Base-by-base conservation (phyloP, 2,888 invertebrate genomes). In the Tetheella fluctuosa region DNA sequence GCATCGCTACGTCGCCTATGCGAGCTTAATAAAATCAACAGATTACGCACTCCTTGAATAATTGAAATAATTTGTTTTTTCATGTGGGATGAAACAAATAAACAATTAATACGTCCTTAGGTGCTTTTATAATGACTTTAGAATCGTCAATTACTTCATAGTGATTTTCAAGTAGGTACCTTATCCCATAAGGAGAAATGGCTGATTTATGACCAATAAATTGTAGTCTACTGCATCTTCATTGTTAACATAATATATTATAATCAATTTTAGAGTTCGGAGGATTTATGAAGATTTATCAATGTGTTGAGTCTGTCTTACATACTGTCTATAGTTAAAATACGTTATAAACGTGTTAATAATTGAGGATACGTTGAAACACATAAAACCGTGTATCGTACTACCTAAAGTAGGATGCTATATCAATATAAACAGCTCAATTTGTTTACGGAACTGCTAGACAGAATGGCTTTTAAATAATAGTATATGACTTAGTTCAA, bases 41-140 rank as follows among this genome's bases (percentile, higher is more conserved):
- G 79, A 83, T 83, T 77, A 77, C 73, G 67, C 74, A 69, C 77
- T 76, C 70, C 72, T 76, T 68, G 67, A 63, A 60, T 65, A 71
- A 64, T 73, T 79, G 85, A 88, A 83, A 84, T 86, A 87, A 86
- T 85, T 74, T 68, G 70, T 67, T 69, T 73, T 68, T 72, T 70
- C 58, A 71, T 20, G 52, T 52, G 28, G 48, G 30, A 25, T 48
- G 48, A 48, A 48, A 48, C 48, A 48, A 48, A 20, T 48, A n/a
- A n/a, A n/a, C n/a, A n/a, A 48, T 48, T 48, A 48, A 20, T 48
- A 48, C 20, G 20, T 48, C 13, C 15, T 58, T 71, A 74, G 71
- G 74, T 76, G 37, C 0, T 10, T 48, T 48, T 48, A 48, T 20
- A 48, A 10, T 20, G 8, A 48, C 48, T 8, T n/a, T 39, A 39